Base-by-base conservation (phyloP, 1,140 invertebrate species). In the Listronotus oregonensis region DNA sequence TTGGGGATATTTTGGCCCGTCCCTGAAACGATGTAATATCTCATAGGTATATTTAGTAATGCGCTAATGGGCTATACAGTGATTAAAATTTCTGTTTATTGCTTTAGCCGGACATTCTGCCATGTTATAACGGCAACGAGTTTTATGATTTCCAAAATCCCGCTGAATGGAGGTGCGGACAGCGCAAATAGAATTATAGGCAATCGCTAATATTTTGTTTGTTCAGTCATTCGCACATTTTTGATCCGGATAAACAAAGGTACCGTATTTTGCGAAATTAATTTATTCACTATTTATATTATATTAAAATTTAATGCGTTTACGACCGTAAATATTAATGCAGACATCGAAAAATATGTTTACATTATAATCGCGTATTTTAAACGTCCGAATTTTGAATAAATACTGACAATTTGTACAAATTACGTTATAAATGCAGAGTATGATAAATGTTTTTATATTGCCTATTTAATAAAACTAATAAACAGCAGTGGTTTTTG, bases 31-130 rank as follows among this genome's bases (percentile, higher is more conserved):
- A 18, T 21, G 73, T 68, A 70, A 74, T 72, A 72, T 69, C 65
- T 59, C 68, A 71, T 74, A 75, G 74, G 74, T 75, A 74, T 69
- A 75, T 75, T 75, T 75, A 74, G 71, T 75, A 73, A 71, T 67
- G 71, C 66, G 68, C 67, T 75, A 75, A 74, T 77, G 76, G 76
- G 67, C 61, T 75, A 75, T 75, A 71, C 75, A 75, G 74, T 75
- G 75, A 78, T 78, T 78, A 77, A 77, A 78, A 77, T 71, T 72
- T 76, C 73, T 69, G 73, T 78, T 77, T 78, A 77, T 77, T 75
- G 75, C 76, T 70, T 74, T 68, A 61, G 61, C 64, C 68, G 72
- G 57, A 67, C 67, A 71, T 71, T 70, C 54, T 43, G 54, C 56
- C 70, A 71, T 72, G 75, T 74, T 73, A 71, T 69, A 61, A 57